Percentiles rank a stretch among this genome's conserved stretches.
Conservation (phyloP, 2,888 invertebrate genomes). For the Drosophila dives region DNA sequence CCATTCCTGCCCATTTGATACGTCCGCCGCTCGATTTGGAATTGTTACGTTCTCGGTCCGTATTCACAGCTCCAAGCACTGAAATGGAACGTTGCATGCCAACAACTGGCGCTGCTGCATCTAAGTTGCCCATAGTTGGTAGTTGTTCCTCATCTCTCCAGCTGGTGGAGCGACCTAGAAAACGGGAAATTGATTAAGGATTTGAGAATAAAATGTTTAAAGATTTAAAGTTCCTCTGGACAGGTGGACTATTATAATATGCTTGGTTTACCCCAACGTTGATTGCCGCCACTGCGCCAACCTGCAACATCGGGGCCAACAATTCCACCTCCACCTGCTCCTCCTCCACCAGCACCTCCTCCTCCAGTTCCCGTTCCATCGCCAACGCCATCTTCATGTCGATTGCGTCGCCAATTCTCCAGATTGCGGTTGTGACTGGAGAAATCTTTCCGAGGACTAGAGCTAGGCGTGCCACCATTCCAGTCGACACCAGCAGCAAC, state of each 20-base stretch:
- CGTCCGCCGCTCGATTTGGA: conserved; percentile 17
- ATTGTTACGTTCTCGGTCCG: conserved; percentile 15
- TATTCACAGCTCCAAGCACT: conserved; percentile 64
- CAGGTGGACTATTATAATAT: background rate
- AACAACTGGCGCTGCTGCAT: conserved; percentile 30
- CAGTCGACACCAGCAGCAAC: conserved; percentile 66
- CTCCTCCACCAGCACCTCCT: conserved; percentile 27
- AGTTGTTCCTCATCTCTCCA: conserved; percentile 83
- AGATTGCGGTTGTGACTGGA: conserved; percentile 79
- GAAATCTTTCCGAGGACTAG: conserved; percentile 84
- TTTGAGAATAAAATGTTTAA: background rate
- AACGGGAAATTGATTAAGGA: background rate
- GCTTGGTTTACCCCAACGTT: conserved; percentile 80
- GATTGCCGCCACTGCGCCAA: conserved; percentile 70
- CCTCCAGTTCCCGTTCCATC: conserved; percentile 45
- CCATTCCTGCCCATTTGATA: conserved; percentile 49
- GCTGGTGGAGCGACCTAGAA: conserved; percentile 82
- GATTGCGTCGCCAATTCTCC: conserved; percentile 84
- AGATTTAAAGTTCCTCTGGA: background rate
- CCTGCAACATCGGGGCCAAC: conserved; percentile 55
- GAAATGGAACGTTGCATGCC: conserved; percentile 80
- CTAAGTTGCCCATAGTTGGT: conserved; percentile 26
- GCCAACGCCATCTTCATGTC: conserved; percentile 80
- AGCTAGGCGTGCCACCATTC: conserved; percentile 82
- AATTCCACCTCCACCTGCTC: conserved; percentile 15